Percentiles rank a stretch among this genome's conserved stretches.
phyloP scores from a whole-genome alignment of 2,113 vertebrate genomes.

The Gasterosteus nipponicus region DNA sequence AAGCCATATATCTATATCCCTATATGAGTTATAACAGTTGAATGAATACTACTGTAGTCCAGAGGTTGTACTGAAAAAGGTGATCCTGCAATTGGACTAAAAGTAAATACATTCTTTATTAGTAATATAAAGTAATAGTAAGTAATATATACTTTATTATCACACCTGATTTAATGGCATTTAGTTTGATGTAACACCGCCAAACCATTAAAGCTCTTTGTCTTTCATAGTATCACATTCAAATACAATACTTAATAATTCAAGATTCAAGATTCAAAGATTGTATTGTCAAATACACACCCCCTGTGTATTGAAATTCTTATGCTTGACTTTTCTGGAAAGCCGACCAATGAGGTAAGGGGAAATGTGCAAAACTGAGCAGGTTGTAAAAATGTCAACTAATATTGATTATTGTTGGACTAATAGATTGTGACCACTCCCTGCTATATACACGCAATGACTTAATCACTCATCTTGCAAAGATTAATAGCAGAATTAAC shows the following conservation, averaged over 20 bases:
- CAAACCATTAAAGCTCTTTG: background rate
- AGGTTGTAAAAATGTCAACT: background rate
- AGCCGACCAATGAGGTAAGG: too few relatives aligned
- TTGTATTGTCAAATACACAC: too few relatives aligned
- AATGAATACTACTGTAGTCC: constrained; percentile 12
- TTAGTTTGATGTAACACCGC: background rate
- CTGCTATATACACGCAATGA: background rate
- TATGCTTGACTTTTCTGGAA: too few relatives aligned
- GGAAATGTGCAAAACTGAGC: too few relatives aligned
- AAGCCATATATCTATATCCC: too few relatives aligned
- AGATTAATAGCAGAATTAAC: background rate
- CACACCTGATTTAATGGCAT: background rate
- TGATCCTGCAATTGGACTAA: background rate
- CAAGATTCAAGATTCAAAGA: too few relatives aligned
- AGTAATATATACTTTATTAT: background rate
- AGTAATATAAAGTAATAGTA: background rate
- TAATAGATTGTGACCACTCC: background rate
- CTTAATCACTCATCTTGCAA: background rate
- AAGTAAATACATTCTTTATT: background rate
- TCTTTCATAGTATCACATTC: background rate
- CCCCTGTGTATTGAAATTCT: too few relatives aligned
- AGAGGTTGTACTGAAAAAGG: constrained; percentile 12
- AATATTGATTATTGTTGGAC: background rate
- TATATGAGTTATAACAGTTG: background rate
- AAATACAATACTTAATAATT: too few relatives aligned